phyloP scores from a whole-genome alignment of 2,113 vertebrate species.

The Clupea harengus region DNA sequence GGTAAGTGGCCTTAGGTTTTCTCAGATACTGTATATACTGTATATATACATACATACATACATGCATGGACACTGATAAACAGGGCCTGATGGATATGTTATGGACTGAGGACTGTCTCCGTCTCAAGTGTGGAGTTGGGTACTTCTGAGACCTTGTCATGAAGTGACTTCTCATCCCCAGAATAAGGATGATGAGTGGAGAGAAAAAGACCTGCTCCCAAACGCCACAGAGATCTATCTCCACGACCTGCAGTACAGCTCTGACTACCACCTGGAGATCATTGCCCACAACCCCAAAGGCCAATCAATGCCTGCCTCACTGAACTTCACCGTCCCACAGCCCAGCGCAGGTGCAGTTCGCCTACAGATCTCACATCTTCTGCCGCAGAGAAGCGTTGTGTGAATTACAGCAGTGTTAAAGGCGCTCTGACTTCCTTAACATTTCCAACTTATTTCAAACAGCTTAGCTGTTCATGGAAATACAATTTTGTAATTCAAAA shows the following conservation, averaged over 20 bases:
- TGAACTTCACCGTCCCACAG: constrained; percentile 63
- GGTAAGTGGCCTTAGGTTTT: constrained; percentile 47
- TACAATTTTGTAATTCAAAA: too few species aligned
- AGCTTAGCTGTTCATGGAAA: too few species aligned
- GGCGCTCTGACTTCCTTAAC: neutral
- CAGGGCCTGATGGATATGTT: neutral
- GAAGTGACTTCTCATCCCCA: constrained; percentile 32
- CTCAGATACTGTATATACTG: too few species aligned
- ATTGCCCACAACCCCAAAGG: constrained; percentile 65
- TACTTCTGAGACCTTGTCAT: neutral
- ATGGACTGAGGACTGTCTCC: neutral
- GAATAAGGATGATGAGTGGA: constrained; percentile 60
- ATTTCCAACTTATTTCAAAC: too few species aligned
- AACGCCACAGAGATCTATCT: constrained; percentile 51
- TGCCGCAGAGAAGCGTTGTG: too few species aligned
- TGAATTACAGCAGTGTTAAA: too few species aligned
- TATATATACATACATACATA: too few species aligned
- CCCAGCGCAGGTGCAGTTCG: constrained; percentile 45
- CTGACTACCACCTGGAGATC: constrained; percentile 66
- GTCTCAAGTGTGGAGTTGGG: neutral
- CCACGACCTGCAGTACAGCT: constrained; percentile 57
- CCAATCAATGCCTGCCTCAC: constrained; percentile 52
- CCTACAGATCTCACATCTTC: too few species aligned
- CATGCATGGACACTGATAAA: neutral
- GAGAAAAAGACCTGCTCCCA: constrained; percentile 43